phyloP scores from a whole-genome alignment of 53 echinoderm and acorn worm genomes.

The Mesocentrotus franciscanus region DNA sequence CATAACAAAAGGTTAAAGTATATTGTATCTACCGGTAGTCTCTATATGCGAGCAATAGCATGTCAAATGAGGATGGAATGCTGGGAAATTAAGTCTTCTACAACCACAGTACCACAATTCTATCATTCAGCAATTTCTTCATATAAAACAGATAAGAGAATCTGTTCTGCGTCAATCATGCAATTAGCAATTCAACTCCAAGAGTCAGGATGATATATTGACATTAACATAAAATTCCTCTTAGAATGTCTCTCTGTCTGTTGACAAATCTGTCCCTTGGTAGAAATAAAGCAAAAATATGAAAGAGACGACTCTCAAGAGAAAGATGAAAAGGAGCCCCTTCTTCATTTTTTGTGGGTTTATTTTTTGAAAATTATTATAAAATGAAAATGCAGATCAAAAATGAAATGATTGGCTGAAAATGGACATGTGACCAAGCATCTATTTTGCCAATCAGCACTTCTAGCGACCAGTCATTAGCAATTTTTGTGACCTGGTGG shows the following conservation, averaged over 20 bases:
- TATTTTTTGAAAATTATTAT: too few relatives aligned
- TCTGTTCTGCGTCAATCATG: background rate
- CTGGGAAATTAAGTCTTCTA: background rate
- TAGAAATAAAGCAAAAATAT: background rate
- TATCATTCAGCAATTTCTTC: background rate
- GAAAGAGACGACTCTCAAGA: background rate
- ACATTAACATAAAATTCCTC: background rate
- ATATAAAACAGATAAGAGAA: background rate
- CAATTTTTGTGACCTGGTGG: too few relatives aligned
- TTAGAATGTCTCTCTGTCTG: background rate
- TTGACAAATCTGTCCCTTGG: background rate
- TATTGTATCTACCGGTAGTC: too few relatives aligned
- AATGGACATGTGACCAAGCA: too few relatives aligned
- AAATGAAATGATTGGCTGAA: too few relatives aligned
- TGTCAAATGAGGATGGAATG: background rate
- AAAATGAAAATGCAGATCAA: too few relatives aligned
- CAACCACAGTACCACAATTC: background rate
- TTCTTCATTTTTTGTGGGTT: background rate
- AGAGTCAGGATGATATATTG: background rate
- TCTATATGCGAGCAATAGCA: background rate
- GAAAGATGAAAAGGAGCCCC: background rate
- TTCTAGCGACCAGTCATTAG: too few relatives aligned
- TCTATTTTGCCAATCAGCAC: too few relatives aligned
- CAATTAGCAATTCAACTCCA: constrained; percentile 24
- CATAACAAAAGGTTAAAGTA: too few relatives aligned